Base-by-base conservation (phyloP, 2,797 vertebrate species). In the Poeciliopsis paucimaculata region DNA sequence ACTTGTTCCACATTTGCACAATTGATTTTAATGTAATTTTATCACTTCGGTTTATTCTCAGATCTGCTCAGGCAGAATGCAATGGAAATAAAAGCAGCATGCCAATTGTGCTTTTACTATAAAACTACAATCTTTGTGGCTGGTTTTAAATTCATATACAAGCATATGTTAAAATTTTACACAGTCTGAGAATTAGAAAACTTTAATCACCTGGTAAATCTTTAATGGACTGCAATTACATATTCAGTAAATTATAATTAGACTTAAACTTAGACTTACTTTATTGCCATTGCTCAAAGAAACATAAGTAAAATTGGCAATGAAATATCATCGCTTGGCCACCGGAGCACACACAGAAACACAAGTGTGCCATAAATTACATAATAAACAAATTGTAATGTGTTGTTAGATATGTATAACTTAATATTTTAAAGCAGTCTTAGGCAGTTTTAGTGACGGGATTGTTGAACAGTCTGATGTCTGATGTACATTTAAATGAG, bases 21-120 rank as follows among this genome's bases (percentile, higher is more conserved):
- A 57, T 64, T 36, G 72, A 71, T 45, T 79, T 83, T 77, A 26
- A 73, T 80, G 76, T 2, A 49, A 43, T 78, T 84, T 77, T 55
- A 68, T 79, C 0, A 8, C 68, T 28, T 71, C 36, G 28, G 46
- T 72, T 86, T 20, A 72, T 81, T 73, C 45, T 74, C 1, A 45
- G 28, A 78, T 15, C 26, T 28, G 66, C 12, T 1, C 28, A 23
- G 23, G 1, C 20, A 31, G 16, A 20, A 62, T 77, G 34, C 66
- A 76, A 23, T 46, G 47, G 43, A 36, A 23, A 73, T 62, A 18
- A 43, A 47, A n/a, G 28, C 1, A 10, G 23, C 34, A 60, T 28
- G 45, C 75, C 51, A 57, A 72, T 46, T 20, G 0, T 66, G 34
- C 36, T 64, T 75, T 62, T 7, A 6, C 20, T 39, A 12, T 45